Evolutionary conservation across 2,113 vertebrate species (phyloP).

Genomic region (Heterotis niloticus): DNA sequence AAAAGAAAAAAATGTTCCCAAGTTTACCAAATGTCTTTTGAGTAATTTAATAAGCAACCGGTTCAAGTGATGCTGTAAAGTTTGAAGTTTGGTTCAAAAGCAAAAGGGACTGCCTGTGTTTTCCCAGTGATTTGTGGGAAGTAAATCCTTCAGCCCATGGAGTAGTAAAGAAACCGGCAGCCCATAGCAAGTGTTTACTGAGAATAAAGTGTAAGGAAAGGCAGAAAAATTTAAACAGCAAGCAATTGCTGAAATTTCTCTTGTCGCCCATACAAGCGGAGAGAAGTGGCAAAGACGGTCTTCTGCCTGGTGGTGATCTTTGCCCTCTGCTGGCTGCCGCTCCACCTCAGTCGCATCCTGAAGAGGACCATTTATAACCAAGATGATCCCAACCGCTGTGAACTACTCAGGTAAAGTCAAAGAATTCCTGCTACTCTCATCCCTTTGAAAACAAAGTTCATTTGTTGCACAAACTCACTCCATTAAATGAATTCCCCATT

Average conservation of each 20-base stretch:
- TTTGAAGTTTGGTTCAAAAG: too few species aligned
- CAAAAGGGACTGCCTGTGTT: background rate
- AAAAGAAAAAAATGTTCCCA: too few species aligned
- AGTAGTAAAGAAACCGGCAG: too few species aligned
- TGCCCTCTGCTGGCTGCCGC: slow-evolving; percentile 83
- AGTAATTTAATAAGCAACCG: too few species aligned
- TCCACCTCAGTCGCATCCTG: slow-evolving; percentile 84
- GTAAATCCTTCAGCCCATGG: background rate
- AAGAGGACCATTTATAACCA: slow-evolving; percentile 80
- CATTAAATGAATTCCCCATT: too few species aligned
- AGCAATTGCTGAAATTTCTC: background rate
- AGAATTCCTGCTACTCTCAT: background rate
- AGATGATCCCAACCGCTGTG: slow-evolving; percentile 75
- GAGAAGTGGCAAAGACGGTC: slow-evolving; percentile 85
- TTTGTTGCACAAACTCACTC: background rate
- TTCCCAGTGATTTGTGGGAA: background rate
- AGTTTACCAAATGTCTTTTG: too few species aligned
- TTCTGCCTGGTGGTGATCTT: slow-evolving; percentile 88
- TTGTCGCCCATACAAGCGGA: slow-evolving; percentile 54
- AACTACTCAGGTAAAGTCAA: slow-evolving; percentile 76
- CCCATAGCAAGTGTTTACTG: too few species aligned
- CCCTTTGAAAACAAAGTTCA: background rate
- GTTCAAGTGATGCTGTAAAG: too few species aligned
- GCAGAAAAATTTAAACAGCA: background rate
- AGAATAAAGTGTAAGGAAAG: background rate